Evolutionary conservation across 2,888 invertebrate genomes (phyloP).

Genomic region (Molorchus minor): DNA sequence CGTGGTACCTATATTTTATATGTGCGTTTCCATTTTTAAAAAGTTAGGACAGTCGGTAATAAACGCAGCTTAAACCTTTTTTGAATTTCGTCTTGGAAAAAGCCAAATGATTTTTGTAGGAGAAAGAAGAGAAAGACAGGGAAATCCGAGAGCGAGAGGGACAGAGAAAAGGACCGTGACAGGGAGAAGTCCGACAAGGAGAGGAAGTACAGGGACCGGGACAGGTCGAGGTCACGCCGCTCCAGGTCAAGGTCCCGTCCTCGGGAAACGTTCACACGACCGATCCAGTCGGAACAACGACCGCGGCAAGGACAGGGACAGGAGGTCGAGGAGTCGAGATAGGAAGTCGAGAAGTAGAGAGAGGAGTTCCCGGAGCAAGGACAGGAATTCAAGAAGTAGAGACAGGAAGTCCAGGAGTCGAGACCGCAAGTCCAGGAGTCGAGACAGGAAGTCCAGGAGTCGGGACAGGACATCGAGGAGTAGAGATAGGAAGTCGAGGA

Average conservation of each 20-base stretch:
- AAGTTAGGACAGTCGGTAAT: too few species aligned
- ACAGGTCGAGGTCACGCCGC: slow-evolving; percentile 56
- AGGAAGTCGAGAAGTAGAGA: slow-evolving; percentile 42
- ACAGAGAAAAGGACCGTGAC: slow-evolving; percentile 62
- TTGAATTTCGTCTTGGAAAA: too few species aligned
- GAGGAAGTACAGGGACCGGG: slow-evolving; percentile 64
- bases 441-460: slow-evolving; percentile 45
- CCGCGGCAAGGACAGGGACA: slow-evolving; percentile 36
- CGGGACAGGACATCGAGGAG: slow-evolving; percentile 36
- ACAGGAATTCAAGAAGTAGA: slow-evolving; percentile 45
- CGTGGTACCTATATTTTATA: too few species aligned
- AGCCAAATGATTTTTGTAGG: slow-evolving; percentile 64
- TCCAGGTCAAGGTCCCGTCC: slow-evolving; percentile 52
- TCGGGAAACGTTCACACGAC: slow-evolving; percentile 25
- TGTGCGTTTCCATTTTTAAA: too few species aligned
- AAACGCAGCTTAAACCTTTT: too few species aligned
- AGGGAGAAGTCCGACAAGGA: slow-evolving; percentile 59
- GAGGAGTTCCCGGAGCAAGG: slow-evolving; percentile 41
- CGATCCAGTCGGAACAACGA: slow-evolving; percentile 35
- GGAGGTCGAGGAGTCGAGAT: slow-evolving; percentile 41
- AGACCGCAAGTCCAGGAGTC: slow-evolving; percentile 47
- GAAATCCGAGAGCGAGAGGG: slow-evolving; percentile 61
- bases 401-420: slow-evolving; percentile 43
- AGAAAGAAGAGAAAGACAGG: slow-evolving; percentile 78
- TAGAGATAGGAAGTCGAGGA: slow-evolving; percentile 35